Conservation (phyloP, 2,113 vertebrate genomes). For the Halcyon senegalensis region DNA sequence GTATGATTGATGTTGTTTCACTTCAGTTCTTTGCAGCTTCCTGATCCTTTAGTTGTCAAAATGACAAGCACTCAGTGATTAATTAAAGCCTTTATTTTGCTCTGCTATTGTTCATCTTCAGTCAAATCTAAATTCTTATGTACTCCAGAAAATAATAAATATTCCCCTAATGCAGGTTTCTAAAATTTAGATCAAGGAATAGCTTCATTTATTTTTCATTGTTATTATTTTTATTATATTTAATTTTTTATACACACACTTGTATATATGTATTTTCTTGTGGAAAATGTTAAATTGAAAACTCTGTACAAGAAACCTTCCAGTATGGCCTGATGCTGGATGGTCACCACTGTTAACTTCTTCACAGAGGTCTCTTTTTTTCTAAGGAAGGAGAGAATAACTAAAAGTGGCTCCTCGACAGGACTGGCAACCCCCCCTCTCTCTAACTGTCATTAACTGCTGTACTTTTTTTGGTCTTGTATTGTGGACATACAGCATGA, state of each 20-base stretch:
- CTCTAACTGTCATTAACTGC: not conserved
- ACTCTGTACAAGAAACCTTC: not conserved
- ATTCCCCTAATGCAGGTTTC: constrained; percentile 42
- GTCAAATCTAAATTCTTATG: constrained; percentile 58
- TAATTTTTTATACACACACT: not conserved
- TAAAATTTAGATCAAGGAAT: constrained; percentile 29
- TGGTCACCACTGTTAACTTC: not conserved
- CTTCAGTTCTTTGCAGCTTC: constrained; percentile 74
- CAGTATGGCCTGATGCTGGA: not conserved
- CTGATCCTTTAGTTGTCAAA: constrained; percentile 74
- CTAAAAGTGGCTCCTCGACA: not conserved
- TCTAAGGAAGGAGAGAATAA: not conserved
- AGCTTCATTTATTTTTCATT: constrained; percentile 46
- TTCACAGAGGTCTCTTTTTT: not conserved
- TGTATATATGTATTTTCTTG: not conserved
- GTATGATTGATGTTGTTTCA: constrained; percentile 77
- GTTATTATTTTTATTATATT: constrained; percentile 3
- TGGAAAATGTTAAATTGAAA: not conserved
- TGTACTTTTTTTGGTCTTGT: not conserved
- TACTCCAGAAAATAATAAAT: constrained; percentile 71
- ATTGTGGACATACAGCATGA: not conserved
- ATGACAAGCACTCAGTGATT: constrained; percentile 75
- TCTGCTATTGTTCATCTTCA: constrained; percentile 68
- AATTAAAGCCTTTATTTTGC: constrained; percentile 72
- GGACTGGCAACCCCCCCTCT: not conserved